Percentiles rank a stretch among this genome's conserved stretches.
phyloP scores from a whole-genome alignment of 2,797 vertebrate genomes.

The Clarias fuscus region DNA sequence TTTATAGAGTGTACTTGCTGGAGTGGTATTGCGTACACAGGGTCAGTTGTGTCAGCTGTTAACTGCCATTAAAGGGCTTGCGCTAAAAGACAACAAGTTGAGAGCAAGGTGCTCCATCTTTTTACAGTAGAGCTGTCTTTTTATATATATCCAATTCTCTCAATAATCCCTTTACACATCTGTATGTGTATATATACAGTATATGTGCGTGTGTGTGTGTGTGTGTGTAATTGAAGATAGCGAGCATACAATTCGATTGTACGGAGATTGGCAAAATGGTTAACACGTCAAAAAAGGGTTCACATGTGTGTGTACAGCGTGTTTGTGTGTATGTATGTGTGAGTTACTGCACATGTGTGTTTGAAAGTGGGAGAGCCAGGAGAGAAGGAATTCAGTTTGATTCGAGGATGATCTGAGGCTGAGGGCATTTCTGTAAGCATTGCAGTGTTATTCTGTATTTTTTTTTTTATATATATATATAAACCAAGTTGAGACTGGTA shows the following conservation, averaged over 20 bases:
- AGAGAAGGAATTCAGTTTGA: constrained; percentile 18
- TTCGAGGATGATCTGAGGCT: constrained; percentile 6
- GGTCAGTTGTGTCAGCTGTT: constrained; percentile 27
- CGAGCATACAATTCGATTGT: background rate
- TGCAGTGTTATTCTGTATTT: constrained; percentile 13
- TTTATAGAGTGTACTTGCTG: background rate
- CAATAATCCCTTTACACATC: constrained; percentile 37
- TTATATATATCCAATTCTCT: constrained; percentile 16
- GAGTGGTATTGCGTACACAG: constrained; percentile 15
- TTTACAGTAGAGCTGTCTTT: constrained; percentile 24
- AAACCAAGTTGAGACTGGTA: constrained; percentile 14
- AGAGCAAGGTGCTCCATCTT: constrained; percentile 18
- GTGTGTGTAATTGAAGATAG: background rate
- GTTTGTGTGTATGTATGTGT: constrained; percentile 5
- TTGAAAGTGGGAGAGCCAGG: background rate
- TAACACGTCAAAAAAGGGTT: background rate
- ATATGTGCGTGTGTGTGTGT: background rate
- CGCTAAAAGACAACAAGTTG: background rate
- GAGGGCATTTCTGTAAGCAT: constrained; percentile 18
- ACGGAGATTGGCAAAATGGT: background rate
- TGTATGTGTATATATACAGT: background rate
- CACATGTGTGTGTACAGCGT: background rate
- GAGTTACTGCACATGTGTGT: background rate
- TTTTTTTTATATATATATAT: background rate
- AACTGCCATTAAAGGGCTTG: constrained; percentile 48